Base-by-base conservation (phyloP, 2,113 vertebrate genomes). In the Sturnira hondurensis region DNA sequence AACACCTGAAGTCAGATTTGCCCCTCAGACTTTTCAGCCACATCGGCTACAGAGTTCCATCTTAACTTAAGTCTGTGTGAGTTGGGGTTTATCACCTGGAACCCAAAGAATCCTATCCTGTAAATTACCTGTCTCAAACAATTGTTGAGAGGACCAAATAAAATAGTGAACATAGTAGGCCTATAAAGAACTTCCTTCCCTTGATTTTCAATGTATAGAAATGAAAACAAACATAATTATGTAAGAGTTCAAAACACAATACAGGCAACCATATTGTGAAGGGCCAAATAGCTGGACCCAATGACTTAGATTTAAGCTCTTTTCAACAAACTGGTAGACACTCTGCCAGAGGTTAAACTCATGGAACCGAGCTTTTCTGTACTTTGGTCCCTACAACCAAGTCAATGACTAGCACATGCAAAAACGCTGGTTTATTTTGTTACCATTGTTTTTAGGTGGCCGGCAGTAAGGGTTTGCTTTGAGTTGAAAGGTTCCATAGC, bases 211-310 rank as follows among this genome's bases (percentile, higher is more conserved):
- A 89, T 91, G 85, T 85, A 94, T 76, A 93, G 61, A 87, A 92
- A 96, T 84, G 28, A 89, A 95, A 96, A 92, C 61, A 95, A 92
- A 86, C 33, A 89, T 26, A 68, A 83, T 77, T 94, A 84, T 20
- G 4, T 70, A 87, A 92, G 70, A 63, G 50, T 41, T 83, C 38
- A 91, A 93, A 82, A 78, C 50, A 92, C 56, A 90, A 45, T 73
- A 58, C 45, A 92, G 83, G 22, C 56, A 24, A 58, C 56, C 7
- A 22, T 24, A 24, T 9, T 22, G 54, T 77, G 20, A 94, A 88
- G 33, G 28, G 90, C 76, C 65, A 86, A 80, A 91, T 74, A 94
- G 81, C 2, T 88, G 71, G 90, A 91, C 31, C 24, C 22, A 78
- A 78, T 76, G 20, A 92, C 54, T 82, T 93, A 68, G 86, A 19